phyloP scores from a whole-genome alignment of 1,140 invertebrate genomes.

The Caenorhabditis remanei region DNA sequence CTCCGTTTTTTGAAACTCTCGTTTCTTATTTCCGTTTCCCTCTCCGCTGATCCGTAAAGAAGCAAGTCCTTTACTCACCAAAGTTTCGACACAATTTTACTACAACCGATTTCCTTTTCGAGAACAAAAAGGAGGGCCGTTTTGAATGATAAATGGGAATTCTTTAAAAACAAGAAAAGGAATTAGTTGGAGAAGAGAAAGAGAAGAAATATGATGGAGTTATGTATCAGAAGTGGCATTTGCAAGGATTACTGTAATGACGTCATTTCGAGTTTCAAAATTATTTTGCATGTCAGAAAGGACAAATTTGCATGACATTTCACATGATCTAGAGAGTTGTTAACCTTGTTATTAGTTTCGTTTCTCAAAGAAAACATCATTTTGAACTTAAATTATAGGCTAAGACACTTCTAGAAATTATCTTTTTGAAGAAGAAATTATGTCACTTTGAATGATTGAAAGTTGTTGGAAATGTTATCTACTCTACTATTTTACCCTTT shows the following conservation, averaged over 20 bases:
- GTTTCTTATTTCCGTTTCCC: not conserved
- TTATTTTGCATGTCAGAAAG: too few relatives aligned
- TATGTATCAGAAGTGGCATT: constrained; percentile 6
- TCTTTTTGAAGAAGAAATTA: too few relatives aligned
- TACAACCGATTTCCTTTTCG: constrained; percentile 8
- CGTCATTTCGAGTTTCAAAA: not conserved
- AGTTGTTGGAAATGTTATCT: too few relatives aligned
- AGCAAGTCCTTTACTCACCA: not conserved
- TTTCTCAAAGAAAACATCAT: too few relatives aligned
- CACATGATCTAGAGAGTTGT: not conserved
- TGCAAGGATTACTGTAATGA: not conserved
- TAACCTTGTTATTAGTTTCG: not conserved
- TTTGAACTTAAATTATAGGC: too few relatives aligned
- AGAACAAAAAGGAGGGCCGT: not conserved
- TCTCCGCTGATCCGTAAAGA: constrained; percentile 21
- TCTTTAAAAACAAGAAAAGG: not conserved
- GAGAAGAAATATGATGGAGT: constrained; percentile 7
- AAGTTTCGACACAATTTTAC: not conserved
- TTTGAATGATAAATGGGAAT: constrained; percentile 43
- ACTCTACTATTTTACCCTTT: too few relatives aligned
- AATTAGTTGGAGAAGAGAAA: not conserved
- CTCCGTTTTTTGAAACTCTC: not conserved
- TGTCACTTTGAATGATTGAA: too few relatives aligned
- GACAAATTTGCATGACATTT: too few relatives aligned
- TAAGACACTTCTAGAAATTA: too few relatives aligned